These are phyloP conservation scores for Malthinus flaveolus DNA, from an alignment of 2,888 invertebrate genomes.

Conservation along the genomic window DNA sequence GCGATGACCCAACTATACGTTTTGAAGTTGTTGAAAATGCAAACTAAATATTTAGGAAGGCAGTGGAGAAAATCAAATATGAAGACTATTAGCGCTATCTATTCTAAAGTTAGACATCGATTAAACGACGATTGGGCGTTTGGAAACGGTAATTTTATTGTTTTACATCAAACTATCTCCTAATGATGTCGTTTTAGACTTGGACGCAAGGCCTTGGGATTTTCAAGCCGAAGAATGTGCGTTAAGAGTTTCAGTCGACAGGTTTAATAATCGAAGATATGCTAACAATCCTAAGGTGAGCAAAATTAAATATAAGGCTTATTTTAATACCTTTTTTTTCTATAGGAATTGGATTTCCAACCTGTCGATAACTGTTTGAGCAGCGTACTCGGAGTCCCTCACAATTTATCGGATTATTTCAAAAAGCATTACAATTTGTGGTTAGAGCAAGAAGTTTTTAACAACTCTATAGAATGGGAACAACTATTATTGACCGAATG, in stretches of 20 bases:
- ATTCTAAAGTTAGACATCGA: slow-evolving; percentile 93
- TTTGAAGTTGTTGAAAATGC: slow-evolving; percentile 97
- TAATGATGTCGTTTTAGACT: slow-evolving; percentile 59
- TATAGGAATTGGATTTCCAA: slow-evolving; percentile 63
- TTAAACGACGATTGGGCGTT: slow-evolving; percentile 99
- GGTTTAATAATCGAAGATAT: slow-evolving; percentile 93
- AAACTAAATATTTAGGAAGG: slow-evolving; percentile 97
- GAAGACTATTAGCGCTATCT: slow-evolving; percentile 99
- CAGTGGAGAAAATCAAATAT: slow-evolving; percentile 99
- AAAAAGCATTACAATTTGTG: slow-evolving; percentile 92
- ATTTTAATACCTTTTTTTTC: slow-evolving; percentile 23
- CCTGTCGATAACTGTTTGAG: slow-evolving; percentile 80
- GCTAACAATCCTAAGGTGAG: slow-evolving; percentile 42
- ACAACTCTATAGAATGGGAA: slow-evolving; percentile 82
- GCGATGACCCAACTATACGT: slow-evolving; percentile 98
- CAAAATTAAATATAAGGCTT: slow-evolving; percentile 9
- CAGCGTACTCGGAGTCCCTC: slow-evolving; percentile 75
- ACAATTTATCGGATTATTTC: slow-evolving; percentile 90
- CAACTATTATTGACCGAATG: slow-evolving; percentile 48
- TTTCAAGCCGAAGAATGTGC: slow-evolving; percentile 97
- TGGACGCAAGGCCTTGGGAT: slow-evolving; percentile 98
- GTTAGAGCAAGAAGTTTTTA: slow-evolving; percentile 96
- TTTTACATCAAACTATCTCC: neutral
- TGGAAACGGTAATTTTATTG: slow-evolving; percentile 74
- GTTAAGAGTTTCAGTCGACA: slow-evolving; percentile 89